A percentile compares a stretch with the other conserved stretches of the same genome.
phyloP scores from a whole-genome alignment of 2,113 vertebrate species.

The Morone chrysops region DNA sequence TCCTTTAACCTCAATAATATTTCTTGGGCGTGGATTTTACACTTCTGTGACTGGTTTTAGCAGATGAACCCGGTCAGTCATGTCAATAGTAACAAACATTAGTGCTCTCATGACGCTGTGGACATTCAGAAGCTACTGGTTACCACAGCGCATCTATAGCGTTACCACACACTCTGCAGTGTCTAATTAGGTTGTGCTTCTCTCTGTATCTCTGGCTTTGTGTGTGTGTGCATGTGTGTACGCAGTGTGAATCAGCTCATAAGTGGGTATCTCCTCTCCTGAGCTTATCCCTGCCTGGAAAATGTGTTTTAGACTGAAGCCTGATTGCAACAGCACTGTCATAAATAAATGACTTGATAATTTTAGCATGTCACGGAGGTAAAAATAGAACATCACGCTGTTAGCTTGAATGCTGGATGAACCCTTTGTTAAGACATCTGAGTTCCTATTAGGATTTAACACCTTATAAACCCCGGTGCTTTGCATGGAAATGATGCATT shows the following conservation, averaged over 20 bases:
- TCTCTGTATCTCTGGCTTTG: constrained; percentile 1
- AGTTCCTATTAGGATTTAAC: constrained; percentile 25
- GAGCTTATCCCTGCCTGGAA: constrained; percentile 48
- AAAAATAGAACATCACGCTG: constrained; percentile 66
- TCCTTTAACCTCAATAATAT: not conserved
- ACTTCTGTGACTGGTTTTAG: not conserved
- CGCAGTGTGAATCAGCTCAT: constrained; percentile 23
- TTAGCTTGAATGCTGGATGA: constrained; percentile 44
- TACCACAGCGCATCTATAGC: constrained; percentile 14
- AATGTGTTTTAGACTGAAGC: constrained; percentile 49
- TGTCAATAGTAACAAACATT: not conserved
- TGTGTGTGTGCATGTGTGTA: not conserved
- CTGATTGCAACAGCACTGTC: constrained; percentile 63
- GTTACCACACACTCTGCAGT: constrained; percentile 16
- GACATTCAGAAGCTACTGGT: constrained; percentile 17
- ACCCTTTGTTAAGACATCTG: constrained; percentile 58
- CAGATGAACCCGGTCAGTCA: not conserved
- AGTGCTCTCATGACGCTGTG: constrained; percentile 3
- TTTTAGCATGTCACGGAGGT: constrained; percentile 63
- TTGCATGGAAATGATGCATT: not conserved
- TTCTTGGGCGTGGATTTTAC: not conserved
- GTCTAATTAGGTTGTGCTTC: constrained; percentile 43
- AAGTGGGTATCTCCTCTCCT: constrained; percentile 54
- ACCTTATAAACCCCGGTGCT: not conserved
- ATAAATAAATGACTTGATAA: constrained; percentile 73